Evolutionary conservation across 1,140 invertebrate species (phyloP).

Genomic region (Sinonovacula constricta): DNA sequence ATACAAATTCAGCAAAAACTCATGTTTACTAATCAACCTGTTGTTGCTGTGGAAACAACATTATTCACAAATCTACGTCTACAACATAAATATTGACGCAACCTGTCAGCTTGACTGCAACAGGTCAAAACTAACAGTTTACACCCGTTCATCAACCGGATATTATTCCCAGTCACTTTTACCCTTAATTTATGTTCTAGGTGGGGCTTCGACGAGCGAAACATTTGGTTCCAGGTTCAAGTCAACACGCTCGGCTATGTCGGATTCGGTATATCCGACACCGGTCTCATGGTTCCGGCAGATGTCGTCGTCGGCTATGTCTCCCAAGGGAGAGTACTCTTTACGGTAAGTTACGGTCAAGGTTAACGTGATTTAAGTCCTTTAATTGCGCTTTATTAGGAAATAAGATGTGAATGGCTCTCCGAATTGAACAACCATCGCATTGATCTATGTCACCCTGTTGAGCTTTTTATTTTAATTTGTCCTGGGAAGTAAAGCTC

Average conservation of each 20-base stretch:
- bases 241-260: slow-evolving; percentile 37
- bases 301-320: slow-evolving; percentile 39
- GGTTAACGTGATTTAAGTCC: no score
- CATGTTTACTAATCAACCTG: not conserved
- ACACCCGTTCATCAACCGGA: no score
- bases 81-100: not conserved
- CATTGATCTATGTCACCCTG: no score
- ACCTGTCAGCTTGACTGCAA: not conserved
- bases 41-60: not conserved
- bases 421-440: no score
- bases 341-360: slow-evolving; percentile 12
- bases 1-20: no score
- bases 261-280: slow-evolving; percentile 39
- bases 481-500: no score
- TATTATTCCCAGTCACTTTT: not conserved
- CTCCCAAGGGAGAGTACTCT: slow-evolving; percentile 11
- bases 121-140: not conserved
- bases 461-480: no score
- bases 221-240: slow-evolving; percentile 40
- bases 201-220: slow-evolving; percentile 28
- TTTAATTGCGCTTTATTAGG: no score
- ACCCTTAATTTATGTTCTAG: not conserved
- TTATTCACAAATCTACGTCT: not conserved
- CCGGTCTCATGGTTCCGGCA: slow-evolving; percentile 24
- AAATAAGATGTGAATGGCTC: no score